Evolutionary conservation across 2,888 invertebrate species (phyloP).

Genomic region (Tachina fera): DNA sequence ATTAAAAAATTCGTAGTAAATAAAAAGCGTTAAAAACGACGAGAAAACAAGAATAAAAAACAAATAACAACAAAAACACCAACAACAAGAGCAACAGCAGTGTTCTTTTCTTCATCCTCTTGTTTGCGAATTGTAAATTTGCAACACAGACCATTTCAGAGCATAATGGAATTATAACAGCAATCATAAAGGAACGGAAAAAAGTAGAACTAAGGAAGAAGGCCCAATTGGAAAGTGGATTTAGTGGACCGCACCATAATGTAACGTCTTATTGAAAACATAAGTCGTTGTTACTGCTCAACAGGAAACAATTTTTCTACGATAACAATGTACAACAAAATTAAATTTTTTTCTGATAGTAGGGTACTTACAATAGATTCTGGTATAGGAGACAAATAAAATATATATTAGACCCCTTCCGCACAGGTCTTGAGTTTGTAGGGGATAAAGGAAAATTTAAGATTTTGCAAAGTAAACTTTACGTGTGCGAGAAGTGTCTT

Average conservation of each 20-base stretch:
- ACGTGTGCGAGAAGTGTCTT: no score
- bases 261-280: no score
- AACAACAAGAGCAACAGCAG: not conserved
- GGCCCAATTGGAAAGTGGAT: not conserved
- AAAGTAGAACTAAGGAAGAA: not conserved
- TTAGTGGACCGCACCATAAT: not conserved
- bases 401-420: no score
- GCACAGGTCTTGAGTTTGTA: no score
- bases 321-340: no score
- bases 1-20: conserved; percentile 24
- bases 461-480: no score
- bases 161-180: conserved; percentile 15
- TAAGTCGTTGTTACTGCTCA: no score
- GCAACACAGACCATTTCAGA: conserved; percentile 35
- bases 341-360: no score
- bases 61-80: not conserved
- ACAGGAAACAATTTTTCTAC: no score
- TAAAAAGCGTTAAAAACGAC: conserved; percentile 32
- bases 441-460: no score
- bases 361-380: no score
- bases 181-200: conserved; percentile 12
- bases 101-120: conserved; percentile 8
- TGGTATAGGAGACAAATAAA: no score
- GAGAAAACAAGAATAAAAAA: not conserved
- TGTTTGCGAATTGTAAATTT: conserved; percentile 32